Evolutionary conservation across 2,797 vertebrate genomes (phyloP).

Genomic region (Cossypha dichroa): DNA sequence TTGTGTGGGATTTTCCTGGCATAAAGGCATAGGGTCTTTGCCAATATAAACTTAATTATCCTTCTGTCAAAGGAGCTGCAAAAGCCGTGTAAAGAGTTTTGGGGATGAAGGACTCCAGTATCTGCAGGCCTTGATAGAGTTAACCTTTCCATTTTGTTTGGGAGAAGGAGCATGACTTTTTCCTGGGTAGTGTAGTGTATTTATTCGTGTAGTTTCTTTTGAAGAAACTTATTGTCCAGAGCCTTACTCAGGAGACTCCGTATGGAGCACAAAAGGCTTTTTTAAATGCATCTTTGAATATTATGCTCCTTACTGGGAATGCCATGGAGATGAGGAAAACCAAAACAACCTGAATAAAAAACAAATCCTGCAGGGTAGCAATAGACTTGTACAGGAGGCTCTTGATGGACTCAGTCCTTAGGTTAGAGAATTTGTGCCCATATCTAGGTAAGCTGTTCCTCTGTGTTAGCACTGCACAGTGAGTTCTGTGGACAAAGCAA

Average conservation of each 20-base stretch:
- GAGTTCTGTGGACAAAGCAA: background rate
- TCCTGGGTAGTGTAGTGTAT: background rate
- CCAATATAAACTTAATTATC: background rate
- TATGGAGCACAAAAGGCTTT: background rate
- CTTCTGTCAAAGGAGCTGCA: background rate
- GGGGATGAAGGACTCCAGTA: background rate
- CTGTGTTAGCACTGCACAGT: background rate
- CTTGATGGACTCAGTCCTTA: background rate
- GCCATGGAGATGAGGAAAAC: background rate
- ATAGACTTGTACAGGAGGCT: background rate
- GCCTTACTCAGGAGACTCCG: background rate
- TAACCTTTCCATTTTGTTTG: background rate
- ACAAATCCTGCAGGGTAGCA: background rate
- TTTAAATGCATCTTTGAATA: background rate
- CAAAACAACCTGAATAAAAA: background rate
- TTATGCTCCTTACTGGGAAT: background rate
- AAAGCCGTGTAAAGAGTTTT: background rate
- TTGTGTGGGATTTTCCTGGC: slow-evolving; percentile 42
- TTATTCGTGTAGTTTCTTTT: background rate
- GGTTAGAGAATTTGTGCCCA: background rate
- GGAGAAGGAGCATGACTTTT: background rate
- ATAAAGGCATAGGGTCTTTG: background rate
- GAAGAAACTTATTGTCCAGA: background rate
- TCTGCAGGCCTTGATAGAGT: background rate
- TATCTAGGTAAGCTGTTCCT: background rate